These are phyloP conservation scores for Gobio occitaniae DNA, from an alignment of 2,797 vertebrate genomes.

Conservation along the genomic window DNA sequence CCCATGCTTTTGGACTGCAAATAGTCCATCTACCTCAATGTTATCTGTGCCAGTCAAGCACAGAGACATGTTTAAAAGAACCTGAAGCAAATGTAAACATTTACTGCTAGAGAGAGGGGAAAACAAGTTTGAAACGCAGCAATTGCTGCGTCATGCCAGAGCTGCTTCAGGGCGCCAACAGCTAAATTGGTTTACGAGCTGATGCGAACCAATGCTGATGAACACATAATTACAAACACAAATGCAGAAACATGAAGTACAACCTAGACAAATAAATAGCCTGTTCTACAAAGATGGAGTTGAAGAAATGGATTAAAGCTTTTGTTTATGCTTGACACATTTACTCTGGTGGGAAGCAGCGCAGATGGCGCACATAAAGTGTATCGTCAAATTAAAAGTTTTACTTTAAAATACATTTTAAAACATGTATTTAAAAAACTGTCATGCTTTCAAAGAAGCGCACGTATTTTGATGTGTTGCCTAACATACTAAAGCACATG, in stretches of 20 bases:
- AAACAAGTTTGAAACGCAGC: conserved; percentile 67
- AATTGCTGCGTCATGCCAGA: conserved; percentile 77
- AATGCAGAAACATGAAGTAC: conserved; percentile 62
- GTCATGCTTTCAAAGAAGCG: not conserved
- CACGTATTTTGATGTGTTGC: not conserved
- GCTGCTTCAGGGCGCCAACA: conserved; percentile 76
- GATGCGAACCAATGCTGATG: conserved; percentile 74
- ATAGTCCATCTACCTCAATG: conserved; percentile 68
- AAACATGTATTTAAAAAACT: not conserved
- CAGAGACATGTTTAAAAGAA: conserved; percentile 73
- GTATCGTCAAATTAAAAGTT: not conserved
- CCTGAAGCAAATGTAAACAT: conserved; percentile 78
- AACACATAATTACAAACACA: conserved; percentile 78
- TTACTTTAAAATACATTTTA: not conserved
- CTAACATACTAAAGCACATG: not conserved
- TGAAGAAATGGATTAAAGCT: conserved; percentile 65
- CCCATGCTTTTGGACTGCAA: conserved; percentile 41
- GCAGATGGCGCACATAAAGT: not conserved
- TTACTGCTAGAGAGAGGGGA: conserved; percentile 70
- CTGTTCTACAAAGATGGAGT: not conserved
- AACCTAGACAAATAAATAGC: conserved; percentile 69
- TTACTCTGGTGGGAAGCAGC: not conserved
- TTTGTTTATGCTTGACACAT: conserved; percentile 26
- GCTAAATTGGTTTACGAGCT: conserved; percentile 79
- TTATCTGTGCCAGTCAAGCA: conserved; percentile 71